phyloP scores from a whole-genome alignment of 2,888 invertebrate species.

The Lypha dubia region DNA sequence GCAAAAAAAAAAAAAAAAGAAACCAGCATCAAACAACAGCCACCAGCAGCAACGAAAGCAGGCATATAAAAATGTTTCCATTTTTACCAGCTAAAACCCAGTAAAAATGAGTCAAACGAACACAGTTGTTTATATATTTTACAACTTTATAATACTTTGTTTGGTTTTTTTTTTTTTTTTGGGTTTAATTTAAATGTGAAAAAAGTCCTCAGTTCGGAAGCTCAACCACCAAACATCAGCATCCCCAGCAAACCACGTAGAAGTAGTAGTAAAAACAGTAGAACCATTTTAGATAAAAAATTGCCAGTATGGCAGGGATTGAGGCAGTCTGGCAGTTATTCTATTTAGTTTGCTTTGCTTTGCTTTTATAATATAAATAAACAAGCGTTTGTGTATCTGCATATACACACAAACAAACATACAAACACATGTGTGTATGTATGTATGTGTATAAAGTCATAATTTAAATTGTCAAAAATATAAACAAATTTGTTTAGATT shows the following conservation, averaged over 20 bases:
- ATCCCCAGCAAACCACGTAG: slow-evolving; percentile 35
- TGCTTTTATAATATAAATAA: neutral
- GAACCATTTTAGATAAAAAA: slow-evolving; percentile 23
- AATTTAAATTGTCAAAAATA: slow-evolving; percentile 60
- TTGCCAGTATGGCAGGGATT: neutral
- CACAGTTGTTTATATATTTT: slow-evolving; percentile 46
- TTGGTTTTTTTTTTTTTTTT: too few relatives aligned
- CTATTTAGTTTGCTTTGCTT: slow-evolving; percentile 5
- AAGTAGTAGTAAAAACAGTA: slow-evolving; percentile 16
- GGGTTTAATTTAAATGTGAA: slow-evolving; percentile 68
- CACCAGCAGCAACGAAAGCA: slow-evolving; percentile 25
- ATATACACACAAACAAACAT: neutral
- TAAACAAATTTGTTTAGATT: slow-evolving; percentile 50
- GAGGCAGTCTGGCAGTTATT: neutral
- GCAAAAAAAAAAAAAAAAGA: neutral
- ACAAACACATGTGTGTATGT: neutral
- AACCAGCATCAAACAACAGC: slow-evolving; percentile 20
- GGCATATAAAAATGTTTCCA: neutral
- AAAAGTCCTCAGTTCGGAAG: slow-evolving; percentile 41
- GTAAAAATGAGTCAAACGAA: slow-evolving; percentile 41
- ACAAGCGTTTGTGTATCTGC: neutral
- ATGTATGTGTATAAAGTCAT: slow-evolving; percentile 40
- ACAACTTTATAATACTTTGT: slow-evolving; percentile 57
- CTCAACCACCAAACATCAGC: slow-evolving; percentile 45
- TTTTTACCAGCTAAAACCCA: slow-evolving; percentile 39